A percentile compares a stretch with the other conserved stretches of the same genome.
phyloP scores from a whole-genome alignment of 2,113 vertebrate species.

The Heliornis fulica region DNA sequence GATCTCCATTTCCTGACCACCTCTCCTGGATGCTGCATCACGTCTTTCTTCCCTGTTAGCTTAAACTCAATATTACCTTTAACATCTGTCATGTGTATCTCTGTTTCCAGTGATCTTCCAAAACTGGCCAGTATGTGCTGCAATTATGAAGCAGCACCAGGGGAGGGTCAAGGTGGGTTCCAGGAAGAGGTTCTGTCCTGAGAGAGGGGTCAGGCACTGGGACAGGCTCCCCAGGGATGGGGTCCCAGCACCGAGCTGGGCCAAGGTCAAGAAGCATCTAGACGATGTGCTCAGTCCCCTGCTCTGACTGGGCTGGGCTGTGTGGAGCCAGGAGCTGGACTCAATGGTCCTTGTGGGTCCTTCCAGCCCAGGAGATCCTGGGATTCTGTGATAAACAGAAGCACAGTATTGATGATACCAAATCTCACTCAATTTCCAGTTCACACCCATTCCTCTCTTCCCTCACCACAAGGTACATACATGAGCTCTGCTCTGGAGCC shows the following conservation, averaged over 20 bases:
- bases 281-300: no score
- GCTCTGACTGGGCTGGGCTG: no score
- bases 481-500: rapidly evolving
- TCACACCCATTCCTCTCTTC: background rate
- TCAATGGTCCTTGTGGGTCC: no score
- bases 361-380: no score
- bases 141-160: background rate
- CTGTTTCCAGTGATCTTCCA: background rate
- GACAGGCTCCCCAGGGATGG: no score
- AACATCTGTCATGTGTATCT: background rate
- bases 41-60: rapidly evolving
- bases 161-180: rapidly evolving
- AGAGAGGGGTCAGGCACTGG: no score
- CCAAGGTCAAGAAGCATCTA: no score
- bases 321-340: no score
- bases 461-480: background rate
- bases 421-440: background rate
- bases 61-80: background rate
- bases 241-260: no score
- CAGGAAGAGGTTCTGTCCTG: no score
- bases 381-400: no score
- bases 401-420: no score
- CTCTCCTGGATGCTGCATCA: rapidly evolving
- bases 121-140: background rate
- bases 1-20: background rate